Evolutionary conservation across 2,113 vertebrate genomes (phyloP).

Genomic region (Gavialis gangeticus): DNA sequence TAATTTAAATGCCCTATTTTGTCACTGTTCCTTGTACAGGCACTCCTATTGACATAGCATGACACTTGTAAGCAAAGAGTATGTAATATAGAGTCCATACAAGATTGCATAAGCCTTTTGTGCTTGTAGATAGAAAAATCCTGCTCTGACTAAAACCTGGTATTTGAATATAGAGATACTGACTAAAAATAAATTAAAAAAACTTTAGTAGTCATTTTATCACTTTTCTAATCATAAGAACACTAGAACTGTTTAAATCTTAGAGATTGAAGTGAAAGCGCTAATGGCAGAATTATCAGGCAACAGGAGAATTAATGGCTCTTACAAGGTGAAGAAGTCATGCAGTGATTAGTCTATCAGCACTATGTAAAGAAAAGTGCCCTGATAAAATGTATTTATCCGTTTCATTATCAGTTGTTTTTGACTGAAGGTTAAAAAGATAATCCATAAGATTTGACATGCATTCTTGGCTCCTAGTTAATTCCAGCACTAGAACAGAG

Average conservation of each 20-base stretch:
- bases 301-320: neutral
- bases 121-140: neutral
- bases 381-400: too few relatives aligned
- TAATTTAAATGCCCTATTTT: too few relatives aligned
- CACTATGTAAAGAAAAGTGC: neutral
- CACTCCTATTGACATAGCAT: too few relatives aligned
- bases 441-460: slow-evolving; percentile 82
- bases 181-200: neutral
- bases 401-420: neutral
- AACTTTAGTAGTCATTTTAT: neutral
- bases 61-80: too few relatives aligned
- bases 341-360: neutral
- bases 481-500: slow-evolving; percentile 88
- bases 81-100: too few relatives aligned
- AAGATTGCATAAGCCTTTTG: neutral
- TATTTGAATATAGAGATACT: neutral
- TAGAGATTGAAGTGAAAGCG: neutral
- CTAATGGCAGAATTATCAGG: neutral
- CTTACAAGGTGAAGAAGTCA: neutral
- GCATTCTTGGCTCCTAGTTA: slow-evolving; percentile 86
- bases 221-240: neutral
- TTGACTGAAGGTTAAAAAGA: too few relatives aligned
- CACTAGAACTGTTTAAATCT: neutral
- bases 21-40: too few relatives aligned
- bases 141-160: neutral